These are phyloP conservation scores for Leucoraja ocellata DNA, from an alignment of 2,797 vertebrate genomes.

Conservation along the genomic window DNA sequence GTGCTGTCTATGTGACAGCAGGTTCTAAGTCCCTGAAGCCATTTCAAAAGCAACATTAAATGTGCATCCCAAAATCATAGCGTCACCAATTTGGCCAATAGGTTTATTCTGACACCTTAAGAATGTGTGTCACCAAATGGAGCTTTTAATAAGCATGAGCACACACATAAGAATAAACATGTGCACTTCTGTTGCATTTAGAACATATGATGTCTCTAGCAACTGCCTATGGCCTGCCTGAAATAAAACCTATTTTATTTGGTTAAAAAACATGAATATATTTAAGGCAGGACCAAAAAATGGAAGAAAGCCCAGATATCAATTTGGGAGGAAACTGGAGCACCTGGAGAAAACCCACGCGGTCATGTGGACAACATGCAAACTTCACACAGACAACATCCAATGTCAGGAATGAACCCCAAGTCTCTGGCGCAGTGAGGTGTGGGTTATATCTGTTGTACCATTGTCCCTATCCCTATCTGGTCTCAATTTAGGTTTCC, in stretches of 20 bases:
- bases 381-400: no score
- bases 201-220: background rate
- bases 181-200: background rate
- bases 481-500: background rate
- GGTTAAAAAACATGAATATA: background rate
- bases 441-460: no score
- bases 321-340: no score
- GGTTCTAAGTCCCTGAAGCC: background rate
- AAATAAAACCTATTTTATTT: background rate
- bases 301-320: background rate
- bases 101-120: background rate
- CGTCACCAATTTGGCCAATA: no score
- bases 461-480: background rate
- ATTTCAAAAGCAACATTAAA: background rate
- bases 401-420: no score
- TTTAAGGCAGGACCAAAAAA: slow-evolving; percentile 46
- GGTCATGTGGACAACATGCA: no score
- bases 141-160: background rate
- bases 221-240: background rate
- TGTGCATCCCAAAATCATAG: background rate
- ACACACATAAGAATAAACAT: background rate
- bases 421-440: no score
- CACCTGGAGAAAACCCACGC: no score
- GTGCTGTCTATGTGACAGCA: background rate
- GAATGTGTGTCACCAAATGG: background rate